A percentile compares a stretch with the other conserved stretches of the same genome.
Evolutionary conservation across 2,797 vertebrate genomes (phyloP).

Genomic region (Prionace glauca): DNA sequence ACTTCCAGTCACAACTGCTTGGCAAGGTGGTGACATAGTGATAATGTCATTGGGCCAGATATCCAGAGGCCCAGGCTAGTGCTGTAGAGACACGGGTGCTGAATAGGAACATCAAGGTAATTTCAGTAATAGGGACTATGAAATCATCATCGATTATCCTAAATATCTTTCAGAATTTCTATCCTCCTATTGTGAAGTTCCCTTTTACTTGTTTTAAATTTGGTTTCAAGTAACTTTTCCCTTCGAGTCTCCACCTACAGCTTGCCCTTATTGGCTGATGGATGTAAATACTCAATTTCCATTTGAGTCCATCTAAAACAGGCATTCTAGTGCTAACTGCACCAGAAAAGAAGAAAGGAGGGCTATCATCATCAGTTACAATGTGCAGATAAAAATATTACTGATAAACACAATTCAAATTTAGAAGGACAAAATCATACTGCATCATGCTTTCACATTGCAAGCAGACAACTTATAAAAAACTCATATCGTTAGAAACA

Average conservation of each 20-base stretch:
- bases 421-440: not conserved
- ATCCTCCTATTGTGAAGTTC: not conserved
- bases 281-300: not conserved
- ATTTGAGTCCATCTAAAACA: not conserved
- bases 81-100: too few relatives aligned
- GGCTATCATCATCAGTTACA: not conserved
- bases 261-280: not conserved
- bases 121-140: too few relatives aligned
- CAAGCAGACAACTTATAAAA: not conserved
- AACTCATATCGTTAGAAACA: not conserved
- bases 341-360: not conserved
- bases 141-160: too few relatives aligned
- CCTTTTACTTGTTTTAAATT: not conserved
- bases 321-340: not conserved
- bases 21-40: too few relatives aligned
- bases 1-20: too few relatives aligned
- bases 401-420: not conserved
- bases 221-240: not conserved
- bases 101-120: too few relatives aligned
- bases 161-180: not conserved
- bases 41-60: too few relatives aligned
- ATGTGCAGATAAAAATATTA: not conserved
- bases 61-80: too few relatives aligned
- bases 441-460: not conserved
- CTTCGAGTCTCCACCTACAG: not conserved